A percentile compares a stretch with the other conserved stretches of the same genome.
phyloP scores from a whole-genome alignment of 2,113 vertebrate species.

The Brachypodius melanocephalos region DNA sequence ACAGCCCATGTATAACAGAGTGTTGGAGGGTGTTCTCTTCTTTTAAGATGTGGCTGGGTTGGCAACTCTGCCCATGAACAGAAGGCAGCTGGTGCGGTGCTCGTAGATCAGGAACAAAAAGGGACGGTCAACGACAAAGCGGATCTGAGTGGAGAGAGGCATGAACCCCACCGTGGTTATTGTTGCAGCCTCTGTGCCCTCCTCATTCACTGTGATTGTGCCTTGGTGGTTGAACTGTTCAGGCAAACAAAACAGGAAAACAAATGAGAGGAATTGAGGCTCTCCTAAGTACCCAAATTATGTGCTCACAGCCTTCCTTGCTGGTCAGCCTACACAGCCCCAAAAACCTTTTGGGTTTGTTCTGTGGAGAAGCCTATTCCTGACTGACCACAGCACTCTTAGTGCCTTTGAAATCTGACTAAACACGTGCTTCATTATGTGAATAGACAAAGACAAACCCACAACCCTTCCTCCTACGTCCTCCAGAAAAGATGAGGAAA shows the following conservation, averaged over 20 bases:
- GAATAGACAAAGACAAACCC: not conserved
- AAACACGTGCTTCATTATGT: not conserved
- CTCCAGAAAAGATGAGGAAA: not conserved
- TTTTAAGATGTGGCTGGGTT: constrained; percentile 79
- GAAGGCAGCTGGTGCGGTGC: constrained; percentile 90
- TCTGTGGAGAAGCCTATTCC: not conserved
- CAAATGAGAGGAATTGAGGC: not conserved
- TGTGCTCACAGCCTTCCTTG: not conserved
- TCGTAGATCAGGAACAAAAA: constrained; percentile 95
- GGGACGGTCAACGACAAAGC: constrained; percentile 85
- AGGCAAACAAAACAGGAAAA: not conserved
- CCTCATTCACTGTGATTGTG: constrained; percentile 94
- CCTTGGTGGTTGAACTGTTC: constrained; percentile 92
- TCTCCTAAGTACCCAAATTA: not conserved
- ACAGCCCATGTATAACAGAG: not conserved
- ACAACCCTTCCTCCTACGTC: not conserved
- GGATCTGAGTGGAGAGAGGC: constrained; percentile 91
- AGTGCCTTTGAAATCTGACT: not conserved
- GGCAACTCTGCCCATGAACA: constrained; percentile 91
- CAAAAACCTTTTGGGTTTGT: not conserved
- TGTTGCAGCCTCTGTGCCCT: constrained; percentile 89
- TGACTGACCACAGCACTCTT: not conserved
- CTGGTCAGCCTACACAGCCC: not conserved
- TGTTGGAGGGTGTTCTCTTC: not conserved
- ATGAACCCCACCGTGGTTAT: constrained; percentile 92